Evolutionary conservation across 2,113 vertebrate species (phyloP).

Genomic region (Corythaeola cristata): DNA sequence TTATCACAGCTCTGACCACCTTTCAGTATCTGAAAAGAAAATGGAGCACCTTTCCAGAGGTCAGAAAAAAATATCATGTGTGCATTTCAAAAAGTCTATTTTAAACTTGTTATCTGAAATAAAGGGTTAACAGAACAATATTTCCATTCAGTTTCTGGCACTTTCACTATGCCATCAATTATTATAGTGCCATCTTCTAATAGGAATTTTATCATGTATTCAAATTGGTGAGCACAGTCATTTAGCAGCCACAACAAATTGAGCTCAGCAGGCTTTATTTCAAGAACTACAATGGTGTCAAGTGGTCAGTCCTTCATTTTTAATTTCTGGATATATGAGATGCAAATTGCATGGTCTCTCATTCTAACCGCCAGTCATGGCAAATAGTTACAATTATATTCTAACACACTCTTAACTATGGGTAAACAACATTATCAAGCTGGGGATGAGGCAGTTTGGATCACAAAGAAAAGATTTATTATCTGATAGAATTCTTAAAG

Average conservation of each 20-base stretch:
- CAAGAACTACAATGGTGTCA: slow-evolving; percentile 69
- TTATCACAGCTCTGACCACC: neutral
- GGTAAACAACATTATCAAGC: slow-evolving; percentile 68
- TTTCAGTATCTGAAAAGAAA: neutral
- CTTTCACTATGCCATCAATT: slow-evolving; percentile 62
- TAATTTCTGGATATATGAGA: slow-evolving; percentile 73
- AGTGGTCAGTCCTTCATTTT: slow-evolving; percentile 75
- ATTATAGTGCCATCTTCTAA: slow-evolving; percentile 47
- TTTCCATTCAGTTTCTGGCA: slow-evolving; percentile 24
- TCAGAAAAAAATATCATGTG: neutral
- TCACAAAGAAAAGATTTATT: slow-evolving; percentile 60
- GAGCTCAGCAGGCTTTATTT: slow-evolving; percentile 74
- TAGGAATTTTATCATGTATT: slow-evolving; percentile 67
- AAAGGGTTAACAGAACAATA: slow-evolving; percentile 14
- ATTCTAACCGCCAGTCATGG: slow-evolving; percentile 52
- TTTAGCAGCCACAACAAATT: slow-evolving; percentile 72
- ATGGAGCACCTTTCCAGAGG: neutral
- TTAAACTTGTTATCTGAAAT: neutral
- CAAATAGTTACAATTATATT: slow-evolving; percentile 63
- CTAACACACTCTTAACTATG: slow-evolving; percentile 38
- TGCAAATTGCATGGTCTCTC: slow-evolving; percentile 70
- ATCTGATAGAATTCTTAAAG: neutral
- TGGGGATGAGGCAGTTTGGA: slow-evolving; percentile 8
- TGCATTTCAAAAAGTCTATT: neutral
- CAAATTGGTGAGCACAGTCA: slow-evolving; percentile 55